A percentile compares a stretch with the other conserved stretches of the same genome.
These are phyloP conservation scores for Cotesia congregata DNA, from an alignment of 2,888 invertebrate genomes.

Conservation along the genomic window DNA sequence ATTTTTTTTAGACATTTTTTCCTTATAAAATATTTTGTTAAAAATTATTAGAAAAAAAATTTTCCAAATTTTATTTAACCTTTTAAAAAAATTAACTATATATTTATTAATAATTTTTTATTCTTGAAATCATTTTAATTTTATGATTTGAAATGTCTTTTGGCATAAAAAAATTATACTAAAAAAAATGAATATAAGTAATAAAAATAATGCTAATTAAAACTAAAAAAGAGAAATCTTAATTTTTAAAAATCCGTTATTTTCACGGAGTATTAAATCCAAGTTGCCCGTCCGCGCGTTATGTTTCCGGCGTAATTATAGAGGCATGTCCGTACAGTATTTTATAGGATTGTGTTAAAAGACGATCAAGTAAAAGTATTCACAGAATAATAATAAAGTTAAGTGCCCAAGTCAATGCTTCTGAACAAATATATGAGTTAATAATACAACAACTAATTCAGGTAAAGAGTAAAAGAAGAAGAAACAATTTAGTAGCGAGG, in stretches of 20 bases:
- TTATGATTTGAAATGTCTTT: too few species aligned
- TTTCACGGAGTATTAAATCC: conserved; percentile 57
- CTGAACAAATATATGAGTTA: not conserved
- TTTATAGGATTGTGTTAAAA: conserved; percentile 23
- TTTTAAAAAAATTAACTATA: too few species aligned
- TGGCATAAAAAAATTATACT: not conserved
- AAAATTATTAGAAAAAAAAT: not conserved
- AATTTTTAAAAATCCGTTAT: conserved; percentile 32
- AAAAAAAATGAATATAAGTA: not conserved
- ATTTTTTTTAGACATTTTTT: too few species aligned
- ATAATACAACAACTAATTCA: conserved; percentile 5
- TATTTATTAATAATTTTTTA: too few species aligned
- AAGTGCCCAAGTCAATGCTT: not conserved
- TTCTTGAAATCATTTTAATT: too few species aligned
- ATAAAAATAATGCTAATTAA: not conserved
- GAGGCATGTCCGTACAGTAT: not conserved
- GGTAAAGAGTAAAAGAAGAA: not conserved
- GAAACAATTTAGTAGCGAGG: not conserved
- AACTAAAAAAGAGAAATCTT: conserved; percentile 18
- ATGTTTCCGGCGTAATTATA: conserved; percentile 50
- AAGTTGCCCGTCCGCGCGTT: conserved; percentile 41
- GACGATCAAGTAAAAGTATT: conserved; percentile 32
- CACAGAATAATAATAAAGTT: not conserved
- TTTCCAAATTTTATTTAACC: not conserved
- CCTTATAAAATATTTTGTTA: too few species aligned